Evolutionary conservation across 2,888 invertebrate species (phyloP), one percentile per base, ranked within the genome.

Genomic region (Drosophila fungiperda): DNA sequence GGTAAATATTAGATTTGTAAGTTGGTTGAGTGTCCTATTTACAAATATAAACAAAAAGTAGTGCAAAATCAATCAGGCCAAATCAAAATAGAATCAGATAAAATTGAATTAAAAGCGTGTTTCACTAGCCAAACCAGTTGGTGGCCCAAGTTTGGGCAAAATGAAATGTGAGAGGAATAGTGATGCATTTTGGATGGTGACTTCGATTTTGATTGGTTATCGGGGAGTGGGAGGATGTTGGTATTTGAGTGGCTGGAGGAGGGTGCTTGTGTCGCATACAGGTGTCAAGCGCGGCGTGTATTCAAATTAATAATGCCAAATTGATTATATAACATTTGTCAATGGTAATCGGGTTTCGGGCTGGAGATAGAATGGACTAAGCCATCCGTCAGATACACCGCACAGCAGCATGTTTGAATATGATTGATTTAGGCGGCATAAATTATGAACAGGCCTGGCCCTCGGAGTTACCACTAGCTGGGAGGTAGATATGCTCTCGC

Each of bases 261-360:
- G 45, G 26, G 3, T 26, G 49, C 26, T 26, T 49, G 17, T 59
- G 59, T 49, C 62, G 60, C 68, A 38, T 78, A 70, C 90, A 84
- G 89, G 88, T 89, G 82, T 73, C 78, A 78, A 54, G 42, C 68
- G 61, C 61, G 67, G 29, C 67, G 66, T 72, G 54, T 82, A 85
- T 90, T 86, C 78, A 87, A 89, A 89, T 90, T 90, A 90, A 86
- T 86, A 86, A 90, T 87, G 73, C 85, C 79, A 90, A 87, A 87
- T 87, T 87, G 79, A 87, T 87, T 87, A 75, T 70, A 87, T 72
- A 90, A 87, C 86, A 87, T 87, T 87, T 90, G 89, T 87, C 90
- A 87, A 83, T 80, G 74, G 58, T 49, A 82, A 76, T 82, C 82
- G 76, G 82, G 69, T 81, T 68, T 65, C 53, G 23, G 50, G 64